Percentiles rank a stretch among this genome's conserved stretches.
phyloP scores from a whole-genome alignment of 2,113 vertebrate genomes.

The Euleptes europaea region DNA sequence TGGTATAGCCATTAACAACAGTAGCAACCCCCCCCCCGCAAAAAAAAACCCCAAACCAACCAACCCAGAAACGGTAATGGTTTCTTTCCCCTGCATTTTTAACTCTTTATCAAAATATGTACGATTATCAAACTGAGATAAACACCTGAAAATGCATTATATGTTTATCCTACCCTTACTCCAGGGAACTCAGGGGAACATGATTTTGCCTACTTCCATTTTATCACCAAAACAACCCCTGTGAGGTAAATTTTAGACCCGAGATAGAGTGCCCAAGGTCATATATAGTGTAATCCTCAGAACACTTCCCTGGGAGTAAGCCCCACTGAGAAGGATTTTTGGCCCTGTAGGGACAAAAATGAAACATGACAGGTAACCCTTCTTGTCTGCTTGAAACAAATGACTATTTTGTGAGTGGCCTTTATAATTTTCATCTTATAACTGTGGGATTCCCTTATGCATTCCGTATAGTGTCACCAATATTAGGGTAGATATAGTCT shows the following conservation, averaged over 20 bases:
- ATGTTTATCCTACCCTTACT: not conserved
- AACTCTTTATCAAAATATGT: not conserved
- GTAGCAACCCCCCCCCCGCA: too few relatives aligned
- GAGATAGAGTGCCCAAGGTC: too few relatives aligned
- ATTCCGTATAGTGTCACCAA: not conserved
- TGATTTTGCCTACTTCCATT: too few relatives aligned
- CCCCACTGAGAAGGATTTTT: not conserved
- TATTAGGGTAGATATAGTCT: not conserved
- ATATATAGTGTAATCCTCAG: too few relatives aligned
- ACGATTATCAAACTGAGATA: not conserved
- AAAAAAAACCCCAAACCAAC: not conserved
- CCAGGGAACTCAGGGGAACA: too few relatives aligned
- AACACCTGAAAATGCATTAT: not conserved
- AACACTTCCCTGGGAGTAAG: too few relatives aligned
- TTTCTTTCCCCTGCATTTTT: not conserved
- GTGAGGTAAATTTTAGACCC: too few relatives aligned
- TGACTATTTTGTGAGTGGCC: not conserved
- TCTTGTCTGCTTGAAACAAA: not conserved
- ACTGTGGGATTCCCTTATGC: not conserved
- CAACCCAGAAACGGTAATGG: too few relatives aligned
- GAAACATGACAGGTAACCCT: not conserved
- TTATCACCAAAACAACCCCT: too few relatives aligned
- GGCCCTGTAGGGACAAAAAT: not conserved
- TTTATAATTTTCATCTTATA: not conserved
- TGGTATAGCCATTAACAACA: not conserved